Evolutionary conservation across 64 coral and sea anemone species (phyloP).

Genomic region (Montipora foliosa): DNA sequence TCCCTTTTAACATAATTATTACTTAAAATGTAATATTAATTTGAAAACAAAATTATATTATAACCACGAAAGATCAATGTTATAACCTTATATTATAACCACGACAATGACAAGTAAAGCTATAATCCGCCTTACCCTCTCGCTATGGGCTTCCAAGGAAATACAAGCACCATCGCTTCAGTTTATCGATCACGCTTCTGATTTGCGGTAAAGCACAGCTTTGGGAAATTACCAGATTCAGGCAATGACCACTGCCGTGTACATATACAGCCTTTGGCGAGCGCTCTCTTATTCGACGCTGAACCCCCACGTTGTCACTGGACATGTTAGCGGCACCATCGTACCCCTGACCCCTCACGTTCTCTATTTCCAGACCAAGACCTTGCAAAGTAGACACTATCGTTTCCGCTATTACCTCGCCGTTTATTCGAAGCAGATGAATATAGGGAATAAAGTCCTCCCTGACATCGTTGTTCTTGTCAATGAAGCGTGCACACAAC

Average conservation of each 20-base stretch:
- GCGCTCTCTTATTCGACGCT: constrained; percentile 42
- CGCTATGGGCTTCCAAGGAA: constrained; percentile 55
- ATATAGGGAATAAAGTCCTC: constrained; percentile 69
- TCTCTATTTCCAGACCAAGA: constrained; percentile 36
- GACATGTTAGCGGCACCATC: constrained; percentile 71
- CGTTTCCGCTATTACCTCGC: constrained; percentile 66
- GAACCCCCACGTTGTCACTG: constrained; percentile 66
- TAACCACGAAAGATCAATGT: constrained; percentile 26
- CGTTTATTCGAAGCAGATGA: constrained; percentile 59
- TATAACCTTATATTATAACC: neutral
- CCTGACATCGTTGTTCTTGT: constrained; percentile 49
- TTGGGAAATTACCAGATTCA: constrained; percentile 68
- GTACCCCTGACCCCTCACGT: constrained; percentile 57
- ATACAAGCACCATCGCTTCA: constrained; percentile 58
- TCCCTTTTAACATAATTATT: constrained; percentile 18
- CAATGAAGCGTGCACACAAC: constrained; percentile 70
- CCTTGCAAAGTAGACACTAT: constrained; percentile 63
- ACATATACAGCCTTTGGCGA: constrained; percentile 72
- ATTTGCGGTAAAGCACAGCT: constrained; percentile 58
- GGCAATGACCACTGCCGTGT: constrained; percentile 72
- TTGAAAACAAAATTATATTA: constrained; percentile 29
- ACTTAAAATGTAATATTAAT: constrained; percentile 40
- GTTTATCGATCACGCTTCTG: constrained; percentile 59
- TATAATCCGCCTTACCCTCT: constrained; percentile 62
- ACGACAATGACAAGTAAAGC: constrained; percentile 48